Evolutionary conservation across 2,113 vertebrate genomes (phyloP).

Genomic region (Corvus moneduloides): DNA sequence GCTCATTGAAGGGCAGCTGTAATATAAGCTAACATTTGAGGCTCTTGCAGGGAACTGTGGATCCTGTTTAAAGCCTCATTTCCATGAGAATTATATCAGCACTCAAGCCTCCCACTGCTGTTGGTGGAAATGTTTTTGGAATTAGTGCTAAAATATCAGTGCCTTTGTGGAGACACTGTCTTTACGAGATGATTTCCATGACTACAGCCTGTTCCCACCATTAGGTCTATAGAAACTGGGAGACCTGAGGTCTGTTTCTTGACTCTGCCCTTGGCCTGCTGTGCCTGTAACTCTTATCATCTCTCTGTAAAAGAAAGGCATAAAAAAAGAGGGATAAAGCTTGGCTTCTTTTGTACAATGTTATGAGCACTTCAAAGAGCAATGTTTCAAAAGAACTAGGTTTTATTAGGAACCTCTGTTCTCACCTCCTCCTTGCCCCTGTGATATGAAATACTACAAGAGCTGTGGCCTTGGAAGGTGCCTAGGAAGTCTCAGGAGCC

Average conservation of each 20-base stretch:
- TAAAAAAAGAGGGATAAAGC: not conserved
- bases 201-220: not conserved
- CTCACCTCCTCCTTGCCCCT: not conserved
- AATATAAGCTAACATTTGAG: not conserved
- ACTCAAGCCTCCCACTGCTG: not conserved
- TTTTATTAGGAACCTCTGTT: slow-evolving; percentile 15
- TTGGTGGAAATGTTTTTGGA: not conserved
- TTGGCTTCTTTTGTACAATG: not conserved
- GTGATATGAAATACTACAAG: not conserved
- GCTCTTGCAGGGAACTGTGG: not conserved
- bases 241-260: not conserved
- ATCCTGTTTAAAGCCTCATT: slow-evolving; percentile 3
- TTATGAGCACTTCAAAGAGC: not conserved
- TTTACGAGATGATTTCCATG: not conserved
- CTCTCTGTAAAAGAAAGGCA: not conserved
- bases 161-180: not conserved
- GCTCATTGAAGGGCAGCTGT: not conserved
- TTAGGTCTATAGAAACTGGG: not conserved
- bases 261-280: not conserved
- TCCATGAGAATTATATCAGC: not conserved
- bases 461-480: not conserved
- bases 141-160: not conserved
- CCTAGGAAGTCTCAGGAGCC: not conserved
- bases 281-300: not conserved
- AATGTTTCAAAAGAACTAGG: not conserved